A percentile compares a stretch with the other conserved stretches of the same genome.
phyloP scores from a whole-genome alignment of 2,888 invertebrate species.

The Scaptomyza reducta region DNA sequence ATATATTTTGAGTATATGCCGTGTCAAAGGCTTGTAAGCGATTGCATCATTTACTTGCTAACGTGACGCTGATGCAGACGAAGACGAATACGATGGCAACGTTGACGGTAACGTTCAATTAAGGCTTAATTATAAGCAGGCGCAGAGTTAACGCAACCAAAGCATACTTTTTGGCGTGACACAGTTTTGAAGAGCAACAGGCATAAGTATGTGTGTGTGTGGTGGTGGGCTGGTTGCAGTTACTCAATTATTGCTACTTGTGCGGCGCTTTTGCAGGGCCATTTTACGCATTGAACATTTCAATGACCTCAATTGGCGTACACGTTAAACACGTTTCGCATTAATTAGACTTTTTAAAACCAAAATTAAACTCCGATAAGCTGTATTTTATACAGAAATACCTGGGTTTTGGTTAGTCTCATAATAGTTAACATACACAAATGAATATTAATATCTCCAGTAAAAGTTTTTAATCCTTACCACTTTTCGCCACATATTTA shows the following conservation, averaged over 20 bases:
- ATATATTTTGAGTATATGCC: constrained; percentile 33
- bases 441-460: no score
- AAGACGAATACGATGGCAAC: neutral
- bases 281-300: constrained; percentile 23
- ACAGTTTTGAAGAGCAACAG: constrained; percentile 28
- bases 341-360: neutral
- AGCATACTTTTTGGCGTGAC: constrained; percentile 51
- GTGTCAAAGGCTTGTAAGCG: constrained; percentile 69
- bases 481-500: no score
- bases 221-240: constrained; percentile 10
- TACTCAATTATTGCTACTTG: constrained; percentile 56
- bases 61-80: constrained; percentile 43
- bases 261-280: constrained; percentile 7
- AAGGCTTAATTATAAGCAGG: constrained; percentile 68
- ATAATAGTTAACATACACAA: no score
- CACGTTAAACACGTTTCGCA: neutral
- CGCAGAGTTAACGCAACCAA: constrained; percentile 19
- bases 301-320: constrained; percentile 8
- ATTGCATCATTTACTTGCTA: constrained; percentile 74
- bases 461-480: no score
- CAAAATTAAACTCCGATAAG: neutral
- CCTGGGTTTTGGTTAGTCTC: no score
- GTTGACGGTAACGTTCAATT: constrained; percentile 58
- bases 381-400: no score
- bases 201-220: neutral